Conservation (phyloP, 1,140 invertebrate genomes). For the Caligus rogercresseyi region DNA sequence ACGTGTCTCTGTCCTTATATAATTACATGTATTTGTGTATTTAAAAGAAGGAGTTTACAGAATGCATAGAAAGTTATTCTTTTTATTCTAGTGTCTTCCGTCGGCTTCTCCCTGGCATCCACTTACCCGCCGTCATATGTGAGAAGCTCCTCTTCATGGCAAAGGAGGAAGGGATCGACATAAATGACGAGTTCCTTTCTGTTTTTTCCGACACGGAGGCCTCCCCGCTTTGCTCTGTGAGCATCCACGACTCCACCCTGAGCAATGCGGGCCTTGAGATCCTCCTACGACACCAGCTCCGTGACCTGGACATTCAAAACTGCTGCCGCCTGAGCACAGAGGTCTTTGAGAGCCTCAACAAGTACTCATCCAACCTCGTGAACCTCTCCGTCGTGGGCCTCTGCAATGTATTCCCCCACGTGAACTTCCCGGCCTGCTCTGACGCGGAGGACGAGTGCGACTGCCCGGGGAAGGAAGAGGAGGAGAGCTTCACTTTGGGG, state of each 20-base stretch:
- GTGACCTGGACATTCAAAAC: constrained; percentile 50
- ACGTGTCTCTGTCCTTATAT: no score
- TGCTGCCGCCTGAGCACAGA: constrained; percentile 43
- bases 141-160: constrained; percentile 44
- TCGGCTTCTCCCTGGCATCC: constrained; percentile 35
- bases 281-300: constrained; percentile 47
- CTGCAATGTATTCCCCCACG: constrained; percentile 24
- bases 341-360: constrained; percentile 40
- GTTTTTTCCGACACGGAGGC: constrained; percentile 46
- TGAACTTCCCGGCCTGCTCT: neutral
- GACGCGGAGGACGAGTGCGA: constrained; percentile 3
- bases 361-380: constrained; percentile 27
- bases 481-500: neutral
- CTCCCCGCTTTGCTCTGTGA: constrained; percentile 48
- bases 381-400: constrained; percentile 29
- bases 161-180: constrained; percentile 27
- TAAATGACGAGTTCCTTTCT: constrained; percentile 39
- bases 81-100: neutral
- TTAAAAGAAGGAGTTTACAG: no score
- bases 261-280: constrained; percentile 46
- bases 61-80: no score
- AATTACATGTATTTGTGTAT: no score
- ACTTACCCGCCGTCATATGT: constrained; percentile 48
- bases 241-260: constrained; percentile 47
- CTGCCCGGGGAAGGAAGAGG: neutral